These are phyloP conservation scores for Dolichopus griseipennis DNA, from an alignment of 2,888 invertebrate species.

Conservation along the genomic window DNA sequence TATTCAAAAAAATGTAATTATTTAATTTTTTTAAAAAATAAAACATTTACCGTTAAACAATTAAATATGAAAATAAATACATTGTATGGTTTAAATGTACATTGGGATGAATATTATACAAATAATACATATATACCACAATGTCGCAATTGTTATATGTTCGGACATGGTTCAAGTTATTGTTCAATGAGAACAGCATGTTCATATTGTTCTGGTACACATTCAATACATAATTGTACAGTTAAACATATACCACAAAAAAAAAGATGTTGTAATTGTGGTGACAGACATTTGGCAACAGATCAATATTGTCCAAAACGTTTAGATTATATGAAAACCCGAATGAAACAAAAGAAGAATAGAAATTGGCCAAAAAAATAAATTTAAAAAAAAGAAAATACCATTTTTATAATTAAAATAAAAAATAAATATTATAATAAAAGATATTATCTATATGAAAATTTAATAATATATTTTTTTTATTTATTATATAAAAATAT, in stretches of 20 bases:
- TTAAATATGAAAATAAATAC: neutral
- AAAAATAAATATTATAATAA: too few relatives aligned
- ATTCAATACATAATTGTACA: neutral
- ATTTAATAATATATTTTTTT: too few relatives aligned
- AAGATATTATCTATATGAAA: too few relatives aligned
- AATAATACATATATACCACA: neutral
- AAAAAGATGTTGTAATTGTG: neutral
- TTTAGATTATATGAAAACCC: neutral
- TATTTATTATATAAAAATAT: too few relatives aligned
- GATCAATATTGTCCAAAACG: neutral
- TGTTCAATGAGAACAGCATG: neutral
- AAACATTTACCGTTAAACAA: neutral
- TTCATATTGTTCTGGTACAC: neutral
- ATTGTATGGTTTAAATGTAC: neutral
- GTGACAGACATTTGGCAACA: neutral
- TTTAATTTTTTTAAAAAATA: neutral
- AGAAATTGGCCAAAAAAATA: neutral
- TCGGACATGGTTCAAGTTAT: neutral
- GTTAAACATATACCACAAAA: neutral
- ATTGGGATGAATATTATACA: neutral
- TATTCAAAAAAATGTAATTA: neutral
- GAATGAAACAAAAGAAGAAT: neutral
- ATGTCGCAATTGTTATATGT: conserved; percentile 1
- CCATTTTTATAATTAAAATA: too few relatives aligned
- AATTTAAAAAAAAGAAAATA: too few relatives aligned